Percentiles rank a stretch among this genome's conserved stretches.
Conservation (phyloP, 2,113 vertebrate species). For the Callipepla californica region DNA sequence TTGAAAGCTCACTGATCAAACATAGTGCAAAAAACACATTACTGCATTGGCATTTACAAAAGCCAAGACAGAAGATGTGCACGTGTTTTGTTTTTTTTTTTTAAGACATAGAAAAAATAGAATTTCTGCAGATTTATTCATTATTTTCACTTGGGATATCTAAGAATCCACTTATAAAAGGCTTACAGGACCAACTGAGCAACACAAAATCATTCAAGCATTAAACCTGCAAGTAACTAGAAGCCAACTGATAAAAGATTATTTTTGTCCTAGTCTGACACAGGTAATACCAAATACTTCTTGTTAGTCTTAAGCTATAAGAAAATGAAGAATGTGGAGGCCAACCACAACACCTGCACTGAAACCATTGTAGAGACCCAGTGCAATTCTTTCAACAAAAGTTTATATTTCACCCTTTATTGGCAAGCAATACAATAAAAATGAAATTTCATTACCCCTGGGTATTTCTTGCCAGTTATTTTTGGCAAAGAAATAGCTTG, state of each 20-base stretch:
- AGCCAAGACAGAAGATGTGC: not conserved
- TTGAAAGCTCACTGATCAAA: not conserved
- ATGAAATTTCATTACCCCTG: slow-evolving; percentile 1
- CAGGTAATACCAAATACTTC: not conserved
- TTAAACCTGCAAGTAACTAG: not conserved
- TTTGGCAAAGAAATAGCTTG: not conserved
- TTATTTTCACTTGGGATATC: not conserved
- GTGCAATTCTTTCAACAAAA: not conserved
- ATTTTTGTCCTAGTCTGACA: not conserved
- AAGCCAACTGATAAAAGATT: slow-evolving; percentile 6
- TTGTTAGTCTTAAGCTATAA: slow-evolving; percentile 1
- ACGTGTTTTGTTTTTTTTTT: not conserved
- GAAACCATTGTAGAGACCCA: not conserved
- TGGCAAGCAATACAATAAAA: slow-evolving; percentile 26
- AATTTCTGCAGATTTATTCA: not conserved
- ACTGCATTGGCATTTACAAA: not conserved
- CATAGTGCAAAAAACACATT: accelerated
- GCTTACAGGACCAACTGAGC: slow-evolving; percentile 5
- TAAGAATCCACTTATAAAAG: not conserved
- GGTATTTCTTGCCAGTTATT: not conserved
- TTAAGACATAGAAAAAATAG: not conserved
- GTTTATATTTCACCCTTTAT: not conserved
- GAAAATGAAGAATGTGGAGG: not conserved
- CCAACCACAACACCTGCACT: not conserved
- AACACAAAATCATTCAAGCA: slow-evolving; percentile 5